A percentile compares a stretch with the other conserved stretches of the same genome.
These are phyloP conservation scores for Ivindomyrus marchei DNA, from an alignment of 2,113 vertebrate genomes.

Conservation along the genomic window DNA sequence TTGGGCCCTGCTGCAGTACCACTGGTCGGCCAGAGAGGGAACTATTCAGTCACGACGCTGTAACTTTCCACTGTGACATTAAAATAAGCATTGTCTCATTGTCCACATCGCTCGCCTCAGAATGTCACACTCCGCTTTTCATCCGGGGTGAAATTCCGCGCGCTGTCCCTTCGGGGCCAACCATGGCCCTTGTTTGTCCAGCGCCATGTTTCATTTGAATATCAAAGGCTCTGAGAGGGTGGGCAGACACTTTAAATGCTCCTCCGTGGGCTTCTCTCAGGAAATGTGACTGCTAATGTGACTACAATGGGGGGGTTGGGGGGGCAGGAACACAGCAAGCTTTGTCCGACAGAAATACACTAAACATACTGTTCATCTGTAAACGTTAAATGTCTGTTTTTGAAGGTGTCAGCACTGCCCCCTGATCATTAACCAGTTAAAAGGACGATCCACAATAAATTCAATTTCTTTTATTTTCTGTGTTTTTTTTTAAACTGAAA, in stretches of 20 bases:
- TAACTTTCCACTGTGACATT: conserved; percentile 36
- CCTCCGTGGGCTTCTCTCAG: conserved; percentile 22
- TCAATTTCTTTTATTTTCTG: not conserved
- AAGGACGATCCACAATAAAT: not conserved
- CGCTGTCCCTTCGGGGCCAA: conserved; percentile 12
- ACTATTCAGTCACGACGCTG: not conserved
- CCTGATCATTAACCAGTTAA: not conserved
- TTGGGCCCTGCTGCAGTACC: not conserved
- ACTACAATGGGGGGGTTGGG: conserved; percentile 10
- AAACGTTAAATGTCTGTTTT: not conserved
- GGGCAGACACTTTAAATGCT: conserved; percentile 23
- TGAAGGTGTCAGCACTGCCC: not conserved
- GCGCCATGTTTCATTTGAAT: conserved; percentile 43
- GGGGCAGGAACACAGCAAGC: conserved; percentile 24
- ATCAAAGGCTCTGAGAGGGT: conserved; percentile 42
- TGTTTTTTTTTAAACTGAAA: not conserved
- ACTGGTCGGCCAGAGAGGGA: not conserved
- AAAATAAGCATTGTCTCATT: conserved; percentile 34
- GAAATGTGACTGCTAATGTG: conserved; percentile 24
- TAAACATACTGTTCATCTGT: not conserved
- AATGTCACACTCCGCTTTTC: conserved; percentile 41
- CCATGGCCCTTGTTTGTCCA: conserved; percentile 18
- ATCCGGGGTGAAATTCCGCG: conserved; percentile 25
- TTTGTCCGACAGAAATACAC: conserved; percentile 22
- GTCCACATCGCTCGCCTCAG: conserved; percentile 28